Percentiles rank a stretch among this genome's conserved stretches.
phyloP scores from a whole-genome alignment of 1,140 invertebrate genomes.

The Musca domestica region DNA sequence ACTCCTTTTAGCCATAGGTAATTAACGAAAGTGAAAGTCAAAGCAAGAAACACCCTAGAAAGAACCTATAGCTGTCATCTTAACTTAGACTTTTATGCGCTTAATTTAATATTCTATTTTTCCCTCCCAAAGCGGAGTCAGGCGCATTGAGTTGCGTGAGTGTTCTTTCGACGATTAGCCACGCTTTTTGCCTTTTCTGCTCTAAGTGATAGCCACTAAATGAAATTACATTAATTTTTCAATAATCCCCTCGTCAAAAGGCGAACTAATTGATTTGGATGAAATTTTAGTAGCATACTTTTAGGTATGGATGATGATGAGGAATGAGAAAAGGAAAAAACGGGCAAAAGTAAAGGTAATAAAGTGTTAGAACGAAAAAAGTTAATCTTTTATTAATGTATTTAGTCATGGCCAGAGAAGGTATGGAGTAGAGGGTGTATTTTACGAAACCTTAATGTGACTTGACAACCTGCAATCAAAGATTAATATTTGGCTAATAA shows the following conservation, averaged over 20 bases:
- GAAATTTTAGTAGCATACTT: not conserved
- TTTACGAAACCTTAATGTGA: not conserved
- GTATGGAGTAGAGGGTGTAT: not conserved
- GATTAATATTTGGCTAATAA: not conserved
- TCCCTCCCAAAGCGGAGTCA: not conserved
- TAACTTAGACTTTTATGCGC: not conserved
- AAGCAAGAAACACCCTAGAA: not conserved
- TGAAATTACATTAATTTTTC: not conserved
- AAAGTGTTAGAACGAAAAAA: not conserved
- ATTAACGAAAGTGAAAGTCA: no score
- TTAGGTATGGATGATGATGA: not conserved
- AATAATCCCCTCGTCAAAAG: not conserved
- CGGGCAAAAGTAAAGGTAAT: not conserved
- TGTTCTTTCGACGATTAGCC: no score
- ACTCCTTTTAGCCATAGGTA: no score
- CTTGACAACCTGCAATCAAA: not conserved
- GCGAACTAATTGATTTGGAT: not conserved
- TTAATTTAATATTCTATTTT: not conserved
- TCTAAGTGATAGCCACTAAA: not conserved
- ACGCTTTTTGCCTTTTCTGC: no score
- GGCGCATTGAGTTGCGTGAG: no score
- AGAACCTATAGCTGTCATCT: not conserved
- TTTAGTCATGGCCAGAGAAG: not conserved
- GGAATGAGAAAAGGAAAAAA: not conserved
- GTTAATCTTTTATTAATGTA: constrained; percentile 9